Conservation (phyloP, 2,888 invertebrate species). For the Auanema sp. region DNA sequence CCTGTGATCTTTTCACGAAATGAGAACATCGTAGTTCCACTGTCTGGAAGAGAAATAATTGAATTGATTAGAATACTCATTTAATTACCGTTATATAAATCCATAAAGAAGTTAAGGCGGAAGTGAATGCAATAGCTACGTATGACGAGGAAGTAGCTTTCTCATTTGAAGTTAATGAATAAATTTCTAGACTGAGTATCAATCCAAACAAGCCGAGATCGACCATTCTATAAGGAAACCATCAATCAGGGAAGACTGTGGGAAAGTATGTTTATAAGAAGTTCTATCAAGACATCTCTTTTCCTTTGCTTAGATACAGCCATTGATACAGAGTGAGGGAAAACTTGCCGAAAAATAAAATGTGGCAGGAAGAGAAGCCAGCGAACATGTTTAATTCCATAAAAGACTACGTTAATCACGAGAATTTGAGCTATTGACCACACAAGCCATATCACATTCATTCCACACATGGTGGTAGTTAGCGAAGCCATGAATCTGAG, state of each 20-base stretch:
- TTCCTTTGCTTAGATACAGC: too few relatives aligned
- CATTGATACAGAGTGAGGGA: neutral
- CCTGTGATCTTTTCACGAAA: slow-evolving; percentile 54
- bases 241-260: neutral
- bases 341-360: slow-evolving; percentile 40
- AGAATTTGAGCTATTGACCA: slow-evolving; percentile 46
- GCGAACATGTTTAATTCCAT: slow-evolving; percentile 47
- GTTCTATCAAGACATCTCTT: too few relatives aligned
- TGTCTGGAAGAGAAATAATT: slow-evolving; percentile 27
- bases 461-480: slow-evolving; percentile 27
- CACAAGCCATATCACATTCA: slow-evolving; percentile 44
- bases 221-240: neutral
- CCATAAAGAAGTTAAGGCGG: slow-evolving; percentile 1
- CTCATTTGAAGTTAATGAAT: slow-evolving; percentile 10
- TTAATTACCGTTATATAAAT: slow-evolving; percentile 5
- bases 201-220: slow-evolving; percentile 5
- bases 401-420: slow-evolving; percentile 51
- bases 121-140: slow-evolving; percentile 13
- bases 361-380: slow-evolving; percentile 55
- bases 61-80: neutral
- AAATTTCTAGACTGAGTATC: slow-evolving; percentile 10
- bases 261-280: too few relatives aligned
- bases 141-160: slow-evolving; percentile 5
- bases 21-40: slow-evolving; percentile 47
- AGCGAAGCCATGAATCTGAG: neutral